Evolutionary conservation across 2,888 invertebrate species (phyloP), one percentile per base, ranked within the genome.

Genomic region (Congeria kusceri): DNA sequence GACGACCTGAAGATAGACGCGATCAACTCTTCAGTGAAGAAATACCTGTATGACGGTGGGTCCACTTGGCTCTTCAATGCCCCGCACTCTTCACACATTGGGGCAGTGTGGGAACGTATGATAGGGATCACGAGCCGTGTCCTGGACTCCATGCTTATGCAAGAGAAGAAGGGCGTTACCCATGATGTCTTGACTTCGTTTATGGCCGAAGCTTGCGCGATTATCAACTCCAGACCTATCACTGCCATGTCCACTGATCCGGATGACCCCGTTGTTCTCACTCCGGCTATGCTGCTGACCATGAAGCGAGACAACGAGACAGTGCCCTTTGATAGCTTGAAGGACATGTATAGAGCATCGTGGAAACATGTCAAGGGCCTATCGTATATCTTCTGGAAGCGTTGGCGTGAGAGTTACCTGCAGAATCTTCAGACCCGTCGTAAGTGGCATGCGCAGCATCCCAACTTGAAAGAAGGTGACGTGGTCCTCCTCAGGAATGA

Each of bases 161-260:
- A n/a, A n/a, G n/a, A n/a, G n/a, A n/a, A n/a, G n/a, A n/a, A n/a
- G n/a, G n/a, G n/a, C n/a, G n/a, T n/a, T n/a, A 82, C 82, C 25
- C 78, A 76, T 58, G 82, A 79, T 25, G 69, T 79, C 28, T 71
- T 82, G 1, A 47, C 46, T 7, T 78, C 82, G 7, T 58, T 79
- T 44, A 47, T 79, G 68, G 76, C 78, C 13, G 82, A 82, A 58
- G 82, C 69, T 9, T 56, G 53, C 25, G 61, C 62, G 5, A 81
- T 81, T 28, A 49, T 82, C 29, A 82, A 79, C 29, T 56, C 71
- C 32, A 39, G 82, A 56, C 82, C 78, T 9, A 62, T 81, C 15
- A 27, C 47, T 23, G 47, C 65, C 15, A 47, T 79, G 15, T 68
- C 64, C 5, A 53, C 20, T 15, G 74, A 79, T 53, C 27, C 65